phyloP scores from a whole-genome alignment of 2,113 vertebrate species.

The Grus americana region DNA sequence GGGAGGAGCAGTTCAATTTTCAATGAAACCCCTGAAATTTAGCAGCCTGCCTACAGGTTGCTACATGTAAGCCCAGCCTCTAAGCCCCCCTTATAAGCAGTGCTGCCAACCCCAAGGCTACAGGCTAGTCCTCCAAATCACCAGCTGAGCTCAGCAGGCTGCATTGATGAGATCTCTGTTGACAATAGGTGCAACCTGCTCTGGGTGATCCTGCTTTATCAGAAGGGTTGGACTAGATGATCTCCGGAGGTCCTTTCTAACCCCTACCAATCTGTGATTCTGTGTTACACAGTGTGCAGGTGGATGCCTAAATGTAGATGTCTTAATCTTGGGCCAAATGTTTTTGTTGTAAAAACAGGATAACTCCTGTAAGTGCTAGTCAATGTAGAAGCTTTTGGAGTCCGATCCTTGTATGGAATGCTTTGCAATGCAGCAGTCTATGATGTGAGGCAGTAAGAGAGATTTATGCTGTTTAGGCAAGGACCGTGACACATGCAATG shows the following conservation, averaged over 20 bases:
- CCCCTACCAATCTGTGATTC: too few species aligned
- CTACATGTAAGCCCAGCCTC: not conserved
- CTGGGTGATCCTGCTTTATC: too few species aligned
- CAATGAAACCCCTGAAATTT: not conserved
- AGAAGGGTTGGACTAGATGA: too few species aligned
- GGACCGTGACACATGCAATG: accelerated
- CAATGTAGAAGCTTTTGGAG: not conserved
- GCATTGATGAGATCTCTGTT: not conserved
- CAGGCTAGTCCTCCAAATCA: not conserved
- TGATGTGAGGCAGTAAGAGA: not conserved
- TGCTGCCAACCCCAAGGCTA: not conserved
- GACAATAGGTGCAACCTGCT: too few species aligned
- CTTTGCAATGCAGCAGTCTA: not conserved
- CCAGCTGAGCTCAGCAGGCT: not conserved
- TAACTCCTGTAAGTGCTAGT: not conserved
- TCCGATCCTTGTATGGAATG: accelerated
- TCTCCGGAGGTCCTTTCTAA: too few species aligned
- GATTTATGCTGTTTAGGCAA: not conserved
- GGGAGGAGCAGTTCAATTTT: not conserved
- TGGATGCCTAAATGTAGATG: too few species aligned
- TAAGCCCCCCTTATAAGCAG: not conserved
- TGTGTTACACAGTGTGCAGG: not conserved
- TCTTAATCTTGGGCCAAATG: accelerated
- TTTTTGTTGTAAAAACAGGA: not conserved
- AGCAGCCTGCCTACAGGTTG: not conserved